A percentile compares a stretch with the other conserved stretches of the same genome.
Evolutionary conservation across 1,140 invertebrate species (phyloP).

Genomic region (Papilio helenus): DNA sequence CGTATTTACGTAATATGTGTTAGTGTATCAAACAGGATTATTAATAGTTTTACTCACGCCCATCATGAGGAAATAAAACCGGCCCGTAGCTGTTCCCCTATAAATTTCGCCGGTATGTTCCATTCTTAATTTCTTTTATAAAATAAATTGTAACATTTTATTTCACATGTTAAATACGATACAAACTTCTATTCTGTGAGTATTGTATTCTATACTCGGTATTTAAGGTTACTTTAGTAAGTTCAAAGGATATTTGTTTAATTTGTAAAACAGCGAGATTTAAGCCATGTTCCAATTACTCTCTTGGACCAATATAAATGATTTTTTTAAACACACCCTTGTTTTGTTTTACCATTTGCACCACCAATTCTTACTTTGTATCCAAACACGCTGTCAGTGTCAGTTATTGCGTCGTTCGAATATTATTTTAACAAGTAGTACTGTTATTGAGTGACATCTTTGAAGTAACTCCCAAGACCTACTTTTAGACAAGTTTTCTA

Average conservation of each 20-base stretch:
- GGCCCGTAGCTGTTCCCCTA: not conserved
- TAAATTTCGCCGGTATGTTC: not conserved
- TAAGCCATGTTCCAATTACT: too few species aligned
- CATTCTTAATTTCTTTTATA: not conserved
- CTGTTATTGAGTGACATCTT: not conserved
- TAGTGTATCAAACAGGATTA: not conserved
- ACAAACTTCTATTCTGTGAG: too few species aligned
- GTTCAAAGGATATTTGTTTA: too few species aligned
- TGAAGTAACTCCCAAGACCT: not conserved
- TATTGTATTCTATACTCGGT: too few species aligned
- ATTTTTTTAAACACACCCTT: too few species aligned
- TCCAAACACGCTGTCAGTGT: too few species aligned
- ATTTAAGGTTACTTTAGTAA: too few species aligned
- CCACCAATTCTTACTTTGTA: too few species aligned
- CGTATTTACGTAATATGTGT: not conserved
- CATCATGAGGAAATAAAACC: constrained; percentile 8
- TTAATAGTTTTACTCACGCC: not conserved
- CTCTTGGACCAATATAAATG: too few species aligned
- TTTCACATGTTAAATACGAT: not conserved
- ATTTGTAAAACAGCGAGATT: too few species aligned
- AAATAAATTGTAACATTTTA: constrained; percentile 3
- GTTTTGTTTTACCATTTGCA: too few species aligned
- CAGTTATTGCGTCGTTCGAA: not conserved
- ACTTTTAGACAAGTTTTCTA: not conserved
- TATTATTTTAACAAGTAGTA: not conserved